Evolutionary conservation across 2,113 vertebrate genomes (phyloP).

Genomic region (Alectura lathami): DNA sequence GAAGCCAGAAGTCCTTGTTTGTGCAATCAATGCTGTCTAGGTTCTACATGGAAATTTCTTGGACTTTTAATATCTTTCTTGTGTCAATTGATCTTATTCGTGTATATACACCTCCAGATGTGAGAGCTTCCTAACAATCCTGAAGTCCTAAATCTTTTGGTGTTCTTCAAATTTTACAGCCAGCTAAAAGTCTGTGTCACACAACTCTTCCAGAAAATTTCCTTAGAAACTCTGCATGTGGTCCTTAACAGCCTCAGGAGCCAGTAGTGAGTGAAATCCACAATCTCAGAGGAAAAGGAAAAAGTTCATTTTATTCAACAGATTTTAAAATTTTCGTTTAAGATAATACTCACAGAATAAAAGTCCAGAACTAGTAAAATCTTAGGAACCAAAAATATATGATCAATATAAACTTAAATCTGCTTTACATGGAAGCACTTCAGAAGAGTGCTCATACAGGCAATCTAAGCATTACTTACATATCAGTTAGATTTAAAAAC

Average conservation of each 20-base stretch:
- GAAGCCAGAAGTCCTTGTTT: background rate
- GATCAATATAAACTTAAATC: background rate
- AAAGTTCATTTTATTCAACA: background rate
- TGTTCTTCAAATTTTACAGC: background rate
- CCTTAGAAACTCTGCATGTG: background rate
- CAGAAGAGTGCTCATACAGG: background rate
- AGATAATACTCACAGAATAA: background rate
- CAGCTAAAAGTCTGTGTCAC: background rate
- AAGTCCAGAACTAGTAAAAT: background rate
- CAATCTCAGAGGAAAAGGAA: background rate
- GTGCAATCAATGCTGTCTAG: rapidly evolving
- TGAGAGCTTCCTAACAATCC: rapidly evolving
- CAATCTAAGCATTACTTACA: background rate
- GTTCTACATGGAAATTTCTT: background rate
- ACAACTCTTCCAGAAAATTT: background rate
- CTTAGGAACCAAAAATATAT: background rate
- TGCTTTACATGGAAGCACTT: background rate
- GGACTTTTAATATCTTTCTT: background rate
- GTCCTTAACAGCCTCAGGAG: background rate
- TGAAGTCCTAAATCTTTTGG: background rate
- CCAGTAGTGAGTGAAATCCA: background rate
- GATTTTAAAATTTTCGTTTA: background rate
- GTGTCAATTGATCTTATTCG: background rate
- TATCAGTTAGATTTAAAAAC: background rate
- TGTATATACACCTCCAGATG: background rate